Percentiles rank a stretch among this genome's conserved stretches.
These are phyloP conservation scores for Drosophila rellima DNA, from an alignment of 2,888 invertebrate species.

Conservation along the genomic window DNA sequence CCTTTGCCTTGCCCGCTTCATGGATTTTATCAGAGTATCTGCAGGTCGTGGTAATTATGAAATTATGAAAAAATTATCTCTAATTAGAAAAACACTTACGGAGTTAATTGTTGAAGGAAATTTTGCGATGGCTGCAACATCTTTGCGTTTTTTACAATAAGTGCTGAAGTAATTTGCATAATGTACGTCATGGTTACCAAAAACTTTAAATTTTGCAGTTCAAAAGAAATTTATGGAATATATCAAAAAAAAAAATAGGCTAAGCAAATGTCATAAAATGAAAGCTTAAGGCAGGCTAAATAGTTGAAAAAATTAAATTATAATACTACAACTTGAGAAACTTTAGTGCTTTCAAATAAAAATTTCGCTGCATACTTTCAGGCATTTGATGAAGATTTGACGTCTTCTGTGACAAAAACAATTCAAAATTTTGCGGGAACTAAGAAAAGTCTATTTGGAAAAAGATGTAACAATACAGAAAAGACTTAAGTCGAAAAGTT, in stretches of 20 bases:
- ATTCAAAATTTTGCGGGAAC: background rate
- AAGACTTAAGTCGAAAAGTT: background rate
- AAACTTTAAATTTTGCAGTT: constrained; percentile 24
- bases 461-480: background rate
- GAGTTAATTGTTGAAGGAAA: constrained; percentile 5
- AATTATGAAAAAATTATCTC: background rate
- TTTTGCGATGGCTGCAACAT: constrained; percentile 25
- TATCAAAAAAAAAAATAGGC: background rate
- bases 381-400: background rate
- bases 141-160: constrained; percentile 1
- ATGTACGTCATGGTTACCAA: constrained; percentile 17
- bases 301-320: background rate
- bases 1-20: constrained; percentile 59
- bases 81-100: constrained; percentile 22
- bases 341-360: background rate
- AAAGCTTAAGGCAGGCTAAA: constrained; percentile 1
- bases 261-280: background rate
- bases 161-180: background rate
- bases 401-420: background rate
- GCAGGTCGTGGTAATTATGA: background rate
- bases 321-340: no score
- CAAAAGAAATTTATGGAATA: background rate
- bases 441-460: constrained; percentile 5
- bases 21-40: constrained; percentile 33
- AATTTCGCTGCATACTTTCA: background rate